Conservation (phyloP, 2,797 vertebrate species). For the Eidolon dupreanum region DNA sequence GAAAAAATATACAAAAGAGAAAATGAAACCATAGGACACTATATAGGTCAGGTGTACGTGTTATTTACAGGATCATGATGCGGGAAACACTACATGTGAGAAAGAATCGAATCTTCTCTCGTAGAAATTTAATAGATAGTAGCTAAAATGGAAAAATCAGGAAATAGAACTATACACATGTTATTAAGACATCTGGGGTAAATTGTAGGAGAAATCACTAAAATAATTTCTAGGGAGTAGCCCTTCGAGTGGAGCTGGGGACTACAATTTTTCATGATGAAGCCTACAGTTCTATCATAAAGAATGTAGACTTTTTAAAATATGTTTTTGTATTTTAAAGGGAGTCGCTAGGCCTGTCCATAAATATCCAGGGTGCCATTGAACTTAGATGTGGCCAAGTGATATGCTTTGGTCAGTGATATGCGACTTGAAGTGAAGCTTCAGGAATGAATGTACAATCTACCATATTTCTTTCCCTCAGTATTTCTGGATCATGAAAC, state of each 20-base stretch:
- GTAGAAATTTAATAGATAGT: background rate
- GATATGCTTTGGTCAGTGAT: background rate
- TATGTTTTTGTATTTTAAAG: background rate
- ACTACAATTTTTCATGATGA: background rate
- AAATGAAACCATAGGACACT: background rate
- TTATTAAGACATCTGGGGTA: background rate
- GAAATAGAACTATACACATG: background rate
- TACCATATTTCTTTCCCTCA: background rate
- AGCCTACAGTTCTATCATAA: background rate
- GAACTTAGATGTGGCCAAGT: background rate
- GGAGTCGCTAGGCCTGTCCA: background rate
- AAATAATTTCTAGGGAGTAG: background rate
- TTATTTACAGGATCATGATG: background rate
- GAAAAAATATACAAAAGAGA: background rate
- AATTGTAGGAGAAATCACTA: background rate
- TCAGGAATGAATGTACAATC: background rate
- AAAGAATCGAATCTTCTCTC: background rate
- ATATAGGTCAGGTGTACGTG: background rate
- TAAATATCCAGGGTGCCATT: background rate
- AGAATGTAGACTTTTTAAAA: background rate
- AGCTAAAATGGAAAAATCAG: background rate
- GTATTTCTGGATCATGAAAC: background rate
- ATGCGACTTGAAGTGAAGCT: background rate
- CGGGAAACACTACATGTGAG: background rate
- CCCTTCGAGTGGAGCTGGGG: background rate